phyloP scores from a whole-genome alignment of 2,797 vertebrate species.

The Serranus cabrilla region DNA sequence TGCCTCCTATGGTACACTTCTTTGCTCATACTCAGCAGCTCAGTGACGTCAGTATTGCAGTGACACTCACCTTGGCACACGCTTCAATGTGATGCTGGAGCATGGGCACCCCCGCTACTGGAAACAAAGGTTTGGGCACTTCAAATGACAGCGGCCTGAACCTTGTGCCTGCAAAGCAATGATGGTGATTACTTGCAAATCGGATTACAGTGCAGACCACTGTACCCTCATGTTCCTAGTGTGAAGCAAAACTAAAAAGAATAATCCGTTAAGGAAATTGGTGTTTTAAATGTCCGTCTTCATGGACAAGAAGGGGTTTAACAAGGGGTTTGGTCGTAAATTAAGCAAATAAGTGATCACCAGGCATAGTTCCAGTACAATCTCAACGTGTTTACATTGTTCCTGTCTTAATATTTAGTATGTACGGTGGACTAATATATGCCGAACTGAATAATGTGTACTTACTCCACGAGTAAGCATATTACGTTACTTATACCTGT shows the following conservation, averaged over 20 bases:
- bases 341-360: neutral
- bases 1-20: neutral
- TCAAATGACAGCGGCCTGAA: constrained; percentile 98
- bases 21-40: neutral
- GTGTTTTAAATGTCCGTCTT: neutral
- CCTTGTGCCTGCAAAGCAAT: constrained; percentile 88
- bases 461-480: neutral
- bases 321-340: neutral
- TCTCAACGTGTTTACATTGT: neutral
- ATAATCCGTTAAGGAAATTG: neutral
- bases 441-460: neutral
- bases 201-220: neutral
- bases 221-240: neutral
- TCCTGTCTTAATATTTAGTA: neutral
- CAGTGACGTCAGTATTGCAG: neutral
- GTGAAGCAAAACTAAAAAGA: neutral
- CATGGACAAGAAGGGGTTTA: neutral
- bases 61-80: constrained; percentile 90
- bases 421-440: neutral
- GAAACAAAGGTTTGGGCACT: constrained; percentile 97
- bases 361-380: neutral
- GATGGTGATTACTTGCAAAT: neutral
- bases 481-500: neutral
- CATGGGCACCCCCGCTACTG: constrained; percentile 97
- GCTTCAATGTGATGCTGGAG: constrained; percentile 98